Evolutionary conservation across 92 coral and sea anemone genomes (phyloP), one percentile per base, ranked within the genome.

Genomic region (Bergia puertoricense): DNA sequence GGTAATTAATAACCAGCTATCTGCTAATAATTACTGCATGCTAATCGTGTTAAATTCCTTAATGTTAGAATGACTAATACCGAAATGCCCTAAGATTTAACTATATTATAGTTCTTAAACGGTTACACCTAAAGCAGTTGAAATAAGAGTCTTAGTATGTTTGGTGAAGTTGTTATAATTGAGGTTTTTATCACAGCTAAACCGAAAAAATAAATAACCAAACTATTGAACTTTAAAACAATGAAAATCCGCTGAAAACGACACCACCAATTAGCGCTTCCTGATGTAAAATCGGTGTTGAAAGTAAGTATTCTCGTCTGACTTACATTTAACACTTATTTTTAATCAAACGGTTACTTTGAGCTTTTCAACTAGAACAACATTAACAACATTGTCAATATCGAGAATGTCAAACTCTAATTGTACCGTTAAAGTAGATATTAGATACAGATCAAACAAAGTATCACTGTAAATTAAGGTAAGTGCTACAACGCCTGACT

Each of bases 1-100:
- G 87, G 87, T 84, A 84, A 84, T 48, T 54, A 51, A 6, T 84
- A 84, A 84, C 65, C 77, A 48, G 15, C 66, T 82, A 36, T 41
- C 57, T 8, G 74, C 86, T 84, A 84, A 84, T 72, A 84, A 23
- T 67, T 84, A 13, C 41, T 69, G 77, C 51, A 71, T 69, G 77
- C 87, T 84, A 84, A 84, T 48, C n/a, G 36, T 84, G 77, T 42
- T n/a, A 30, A 72, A 82, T 40, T 30, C 4, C 42, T 15, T 41
- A 67, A 66, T 82, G 18, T n/a, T 22, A 7, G 56, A 67, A 68
- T 30, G 39, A 18, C 66, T 71, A 84, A 84, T 72, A 23, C 79
- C 46, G 42, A 22, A 67, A 67, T n/a, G 6, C 38, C 8, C 14
- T 36, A 82, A 69, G 56, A 48, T 67, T 16, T 81, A 81, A 81